These are phyloP conservation scores for Delphinapterus leucas DNA, from an alignment of 2,113 vertebrate species.

Conservation along the genomic window DNA sequence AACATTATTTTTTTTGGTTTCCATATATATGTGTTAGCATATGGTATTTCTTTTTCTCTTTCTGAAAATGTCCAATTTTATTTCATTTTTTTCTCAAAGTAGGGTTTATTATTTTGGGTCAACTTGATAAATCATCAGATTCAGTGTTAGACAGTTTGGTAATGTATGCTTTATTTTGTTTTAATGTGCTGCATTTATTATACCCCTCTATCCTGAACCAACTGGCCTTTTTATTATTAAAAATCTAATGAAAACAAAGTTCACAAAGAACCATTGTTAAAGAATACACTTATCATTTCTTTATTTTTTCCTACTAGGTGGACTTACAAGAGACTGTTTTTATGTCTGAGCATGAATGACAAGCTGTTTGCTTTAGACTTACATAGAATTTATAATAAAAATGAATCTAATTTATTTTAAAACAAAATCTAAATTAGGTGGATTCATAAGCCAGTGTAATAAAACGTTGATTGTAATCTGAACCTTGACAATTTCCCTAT, in stretches of 20 bases:
- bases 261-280: slow-evolving; percentile 72
- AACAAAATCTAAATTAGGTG: slow-evolving; percentile 61
- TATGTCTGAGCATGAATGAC: slow-evolving; percentile 25
- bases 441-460: slow-evolving; percentile 58
- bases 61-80: slow-evolving; percentile 1
- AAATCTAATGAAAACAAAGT: slow-evolving; percentile 68
- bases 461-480: slow-evolving; percentile 66
- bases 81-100: not conserved
- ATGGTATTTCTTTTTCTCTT: not conserved
- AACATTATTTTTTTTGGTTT: too few relatives aligned
- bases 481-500: slow-evolving; percentile 41
- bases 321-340: slow-evolving; percentile 56
- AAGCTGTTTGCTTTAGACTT: slow-evolving; percentile 58
- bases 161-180: slow-evolving; percentile 70
- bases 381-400: slow-evolving; percentile 72
- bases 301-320: not conserved
- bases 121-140: slow-evolving; percentile 67
- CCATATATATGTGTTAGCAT: too few relatives aligned
- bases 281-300: slow-evolving; percentile 62
- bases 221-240: slow-evolving; percentile 73
- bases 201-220: slow-evolving; percentile 59
- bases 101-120: slow-evolving; percentile 64
- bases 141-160: slow-evolving; percentile 53
- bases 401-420: slow-evolving; percentile 67
- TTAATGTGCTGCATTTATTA: slow-evolving; percentile 70